Percentiles rank a stretch among this genome's conserved stretches.
phyloP scores from a whole-genome alignment of 2,113 vertebrate species.

The Rhinoptilus africanus region DNA sequence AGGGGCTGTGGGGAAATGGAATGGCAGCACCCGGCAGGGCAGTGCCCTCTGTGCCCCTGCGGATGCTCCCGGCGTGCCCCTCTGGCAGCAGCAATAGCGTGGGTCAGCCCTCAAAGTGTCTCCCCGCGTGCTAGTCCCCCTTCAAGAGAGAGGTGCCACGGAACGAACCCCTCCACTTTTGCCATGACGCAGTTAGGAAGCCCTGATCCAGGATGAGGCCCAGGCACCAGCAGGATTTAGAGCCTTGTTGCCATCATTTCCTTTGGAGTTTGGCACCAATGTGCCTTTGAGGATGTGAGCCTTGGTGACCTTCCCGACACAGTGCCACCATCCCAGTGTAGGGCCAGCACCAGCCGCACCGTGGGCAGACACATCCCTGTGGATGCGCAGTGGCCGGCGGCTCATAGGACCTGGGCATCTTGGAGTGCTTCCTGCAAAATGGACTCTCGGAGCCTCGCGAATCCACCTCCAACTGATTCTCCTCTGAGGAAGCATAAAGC shows the following conservation, averaged over 20 bases:
- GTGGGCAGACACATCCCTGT: accelerated
- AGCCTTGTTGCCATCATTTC: neutral
- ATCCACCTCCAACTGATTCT: neutral
- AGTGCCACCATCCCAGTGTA: neutral
- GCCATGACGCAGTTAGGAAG: neutral
- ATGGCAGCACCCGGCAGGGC: neutral
- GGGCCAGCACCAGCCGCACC: accelerated
- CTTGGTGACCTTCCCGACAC: neutral
- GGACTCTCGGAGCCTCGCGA: neutral
- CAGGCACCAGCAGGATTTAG: neutral
- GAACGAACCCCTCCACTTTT: neutral
- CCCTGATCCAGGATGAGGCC: neutral
- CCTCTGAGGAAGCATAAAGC: neutral
- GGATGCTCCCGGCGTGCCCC: neutral
- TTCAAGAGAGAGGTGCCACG: neutral
- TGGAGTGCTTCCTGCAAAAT: neutral
- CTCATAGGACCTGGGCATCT: neutral
- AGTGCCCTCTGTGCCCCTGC: neutral
- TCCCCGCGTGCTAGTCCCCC: accelerated
- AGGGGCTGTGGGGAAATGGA: neutral
- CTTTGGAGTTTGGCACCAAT: neutral
- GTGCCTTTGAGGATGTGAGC: neutral
- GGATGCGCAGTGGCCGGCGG: accelerated
- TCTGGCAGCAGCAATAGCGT: neutral
- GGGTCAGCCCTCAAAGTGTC: neutral